These are phyloP conservation scores for Phoeniculus purpureus DNA, from an alignment of 2,797 vertebrate species.

Conservation along the genomic window DNA sequence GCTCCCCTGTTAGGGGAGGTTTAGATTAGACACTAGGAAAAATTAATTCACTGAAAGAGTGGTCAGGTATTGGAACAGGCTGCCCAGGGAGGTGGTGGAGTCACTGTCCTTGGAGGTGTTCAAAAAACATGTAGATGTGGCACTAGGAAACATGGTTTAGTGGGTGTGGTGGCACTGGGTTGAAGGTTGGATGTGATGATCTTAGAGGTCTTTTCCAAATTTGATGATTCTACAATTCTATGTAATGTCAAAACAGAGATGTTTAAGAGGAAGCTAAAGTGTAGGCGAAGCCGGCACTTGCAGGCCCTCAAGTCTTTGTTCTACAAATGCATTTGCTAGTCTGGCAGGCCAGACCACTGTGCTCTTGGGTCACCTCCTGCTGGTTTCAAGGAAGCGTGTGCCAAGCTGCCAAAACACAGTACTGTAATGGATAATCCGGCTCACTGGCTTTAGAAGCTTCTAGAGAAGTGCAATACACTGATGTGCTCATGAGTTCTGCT, in stretches of 20 bases:
- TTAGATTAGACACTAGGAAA: too few species aligned
- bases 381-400: neutral
- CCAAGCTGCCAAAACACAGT: neutral
- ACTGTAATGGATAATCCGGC: neutral
- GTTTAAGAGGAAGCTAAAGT: neutral
- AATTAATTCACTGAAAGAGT: too few species aligned
- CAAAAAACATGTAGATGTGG: too few species aligned
- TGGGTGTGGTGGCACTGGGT: too few species aligned
- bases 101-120: too few species aligned
- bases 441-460: neutral
- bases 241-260: neutral
- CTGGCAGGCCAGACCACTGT: neutral
- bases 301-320: neutral
- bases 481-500: neutral
- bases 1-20: too few species aligned
- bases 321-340: neutral
- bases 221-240: too few species aligned
- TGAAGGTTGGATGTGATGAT: too few species aligned
- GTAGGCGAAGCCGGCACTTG: neutral
- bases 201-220: too few species aligned
- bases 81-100: too few species aligned
- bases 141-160: too few species aligned
- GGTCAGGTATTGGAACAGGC: too few species aligned
- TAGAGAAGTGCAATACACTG: neutral
- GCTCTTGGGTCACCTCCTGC: neutral